Evolutionary conservation across 2,797 vertebrate species (phyloP).

Genomic region (Hydrocynus forskahlii): DNA sequence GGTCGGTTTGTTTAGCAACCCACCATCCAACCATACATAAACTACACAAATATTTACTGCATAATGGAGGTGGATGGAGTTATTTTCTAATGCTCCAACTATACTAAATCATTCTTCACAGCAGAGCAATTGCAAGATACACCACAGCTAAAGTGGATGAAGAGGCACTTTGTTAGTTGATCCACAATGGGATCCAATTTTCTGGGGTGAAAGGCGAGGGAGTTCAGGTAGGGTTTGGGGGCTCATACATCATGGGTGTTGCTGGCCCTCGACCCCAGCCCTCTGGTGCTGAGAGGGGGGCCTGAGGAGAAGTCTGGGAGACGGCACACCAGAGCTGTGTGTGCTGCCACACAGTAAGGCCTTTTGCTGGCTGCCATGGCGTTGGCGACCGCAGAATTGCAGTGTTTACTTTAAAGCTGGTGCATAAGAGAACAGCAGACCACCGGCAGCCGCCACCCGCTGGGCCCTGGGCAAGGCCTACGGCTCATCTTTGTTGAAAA

Average conservation of each 20-base stretch:
- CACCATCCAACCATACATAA: constrained; percentile 60
- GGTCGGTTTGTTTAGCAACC: constrained; percentile 52
- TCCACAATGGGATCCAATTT: constrained; percentile 15
- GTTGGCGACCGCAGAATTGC: constrained; percentile 81
- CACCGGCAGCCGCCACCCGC: constrained; percentile 81
- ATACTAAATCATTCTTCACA: constrained; percentile 41
- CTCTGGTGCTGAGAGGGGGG: constrained; percentile 68
- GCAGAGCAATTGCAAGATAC: constrained; percentile 25
- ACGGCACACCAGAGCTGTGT: constrained; percentile 82
- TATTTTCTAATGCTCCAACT: constrained; percentile 30
- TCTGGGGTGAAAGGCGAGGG: constrained; percentile 24
- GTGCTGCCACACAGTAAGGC: constrained; percentile 80
- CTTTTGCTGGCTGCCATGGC: constrained; percentile 81
- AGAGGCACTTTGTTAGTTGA: constrained; percentile 27
- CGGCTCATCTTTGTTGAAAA: constrained; percentile 85
- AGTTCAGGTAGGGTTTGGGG: constrained; percentile 53
- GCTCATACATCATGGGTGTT: constrained; percentile 76
- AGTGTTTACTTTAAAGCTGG: constrained; percentile 84
- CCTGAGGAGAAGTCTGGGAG: constrained; percentile 68
- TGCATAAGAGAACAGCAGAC: constrained; percentile 85
- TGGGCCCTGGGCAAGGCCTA: constrained; percentile 72
- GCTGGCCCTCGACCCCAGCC: constrained; percentile 72
- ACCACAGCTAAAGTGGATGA: constrained; percentile 62
- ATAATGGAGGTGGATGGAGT: constrained; percentile 49
- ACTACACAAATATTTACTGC: constrained; percentile 61